Conservation (phyloP, 2,113 vertebrate genomes). For the Pelecanoides urinatrix region DNA sequence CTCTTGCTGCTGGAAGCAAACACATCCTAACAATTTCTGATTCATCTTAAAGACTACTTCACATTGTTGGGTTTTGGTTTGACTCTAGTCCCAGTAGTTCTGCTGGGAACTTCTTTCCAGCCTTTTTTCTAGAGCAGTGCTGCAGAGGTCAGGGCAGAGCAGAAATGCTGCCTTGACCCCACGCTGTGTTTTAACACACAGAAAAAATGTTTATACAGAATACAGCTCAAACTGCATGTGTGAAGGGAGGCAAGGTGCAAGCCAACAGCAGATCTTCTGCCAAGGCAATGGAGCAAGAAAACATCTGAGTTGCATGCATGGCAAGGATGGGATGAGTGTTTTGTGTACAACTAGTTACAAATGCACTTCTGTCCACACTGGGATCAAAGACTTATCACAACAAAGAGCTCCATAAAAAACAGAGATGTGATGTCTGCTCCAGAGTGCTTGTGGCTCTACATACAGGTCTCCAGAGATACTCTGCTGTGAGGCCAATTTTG, state of each 20-base stretch:
- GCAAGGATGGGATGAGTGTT: neutral
- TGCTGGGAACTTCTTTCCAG: neutral
- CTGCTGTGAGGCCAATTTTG: neutral
- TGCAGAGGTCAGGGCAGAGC: neutral
- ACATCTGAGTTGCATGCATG: neutral
- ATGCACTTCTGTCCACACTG: neutral
- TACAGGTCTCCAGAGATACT: neutral
- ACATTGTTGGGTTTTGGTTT: neutral
- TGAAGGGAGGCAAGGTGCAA: neutral
- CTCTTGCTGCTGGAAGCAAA: neutral
- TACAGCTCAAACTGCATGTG: neutral
- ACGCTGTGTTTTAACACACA: neutral
- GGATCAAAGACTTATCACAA: neutral
- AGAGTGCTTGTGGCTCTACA: neutral
- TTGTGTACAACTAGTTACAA: neutral
- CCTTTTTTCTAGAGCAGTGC: neutral
- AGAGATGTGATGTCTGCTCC: neutral
- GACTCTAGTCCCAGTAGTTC: neutral
- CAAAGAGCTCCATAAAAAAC: neutral
- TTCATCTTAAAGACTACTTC: neutral
- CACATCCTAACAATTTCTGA: neutral
- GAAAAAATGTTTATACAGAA: neutral
- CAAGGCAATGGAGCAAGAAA: neutral
- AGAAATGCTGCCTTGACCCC: neutral
- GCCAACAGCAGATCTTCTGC: neutral